Evolutionary conservation across 2,113 vertebrate species (phyloP), one percentile per base, ranked within the genome.

Genomic region (Scomber scombrus): DNA sequence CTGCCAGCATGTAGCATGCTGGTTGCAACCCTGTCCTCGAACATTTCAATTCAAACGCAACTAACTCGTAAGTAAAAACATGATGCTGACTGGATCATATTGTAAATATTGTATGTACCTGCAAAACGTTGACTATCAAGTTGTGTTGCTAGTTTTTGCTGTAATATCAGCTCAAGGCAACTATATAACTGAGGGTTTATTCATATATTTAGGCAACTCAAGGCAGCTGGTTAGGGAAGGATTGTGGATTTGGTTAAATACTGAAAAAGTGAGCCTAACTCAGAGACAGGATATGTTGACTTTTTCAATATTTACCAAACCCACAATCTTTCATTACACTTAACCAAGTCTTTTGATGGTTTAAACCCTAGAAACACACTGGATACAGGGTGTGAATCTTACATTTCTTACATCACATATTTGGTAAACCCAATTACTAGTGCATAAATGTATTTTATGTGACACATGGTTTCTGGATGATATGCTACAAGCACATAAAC

Each of bases 1-100:
- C 58, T 26, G 60, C 31, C 65, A 62, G 19, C 70, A 61, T 81
- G 78, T 12, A 49, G 2, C 34, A 10, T 9, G 34, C 34, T 21
- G 7, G 14, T 50, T 45, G 1, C 68, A 29, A n/a, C 40, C 10
- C 6, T 45, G 14, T 45, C 15, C n/a, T 34, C 43, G 8, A 40
- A 58, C n/a, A 21, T 69, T 69, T 13, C 19, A 5, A 8, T 54
- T 58, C 3, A 51, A 7, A 31, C 29, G n/a, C 26, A 49, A 49
- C 11, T 45, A 43, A 19, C 19, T 31, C 54, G 4, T 11, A 26
- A 6, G 2, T 26, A 60, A 4, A 45, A 54, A 54, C 1, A 40
- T 40, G 9, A 51, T 12, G 10, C 26, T 29, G 5, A 34, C 13
- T 65, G 8, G 21, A 65, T 50, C 18, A 23, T 12, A 64, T 31